These are phyloP conservation scores for Elephas maximus DNA, from an alignment of 2,113 vertebrate species.

Conservation along the genomic window DNA sequence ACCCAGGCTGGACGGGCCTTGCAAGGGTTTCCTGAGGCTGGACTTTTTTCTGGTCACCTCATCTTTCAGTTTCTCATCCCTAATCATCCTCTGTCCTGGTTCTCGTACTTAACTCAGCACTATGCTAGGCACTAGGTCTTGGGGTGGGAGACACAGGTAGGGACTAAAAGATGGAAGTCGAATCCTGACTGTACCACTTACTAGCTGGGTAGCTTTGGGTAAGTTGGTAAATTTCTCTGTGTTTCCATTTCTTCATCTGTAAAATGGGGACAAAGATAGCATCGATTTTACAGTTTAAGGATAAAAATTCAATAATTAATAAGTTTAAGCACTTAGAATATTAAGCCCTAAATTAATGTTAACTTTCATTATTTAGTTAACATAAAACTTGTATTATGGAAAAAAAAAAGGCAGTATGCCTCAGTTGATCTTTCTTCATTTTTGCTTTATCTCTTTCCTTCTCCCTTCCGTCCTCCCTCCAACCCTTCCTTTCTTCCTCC, in stretches of 20 bases:
- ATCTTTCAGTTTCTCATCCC: neutral
- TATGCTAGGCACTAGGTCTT: neutral
- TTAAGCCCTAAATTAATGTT: neutral
- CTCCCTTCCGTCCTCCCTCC: neutral
- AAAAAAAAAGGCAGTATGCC: neutral
- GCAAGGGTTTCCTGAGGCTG: neutral
- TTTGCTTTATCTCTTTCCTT: too few species aligned
- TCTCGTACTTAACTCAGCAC: neutral
- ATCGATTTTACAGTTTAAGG: neutral
- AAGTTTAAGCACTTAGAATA: neutral
- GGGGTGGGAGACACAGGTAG: neutral
- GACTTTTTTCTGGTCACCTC: too few species aligned
- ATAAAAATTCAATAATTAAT: neutral
- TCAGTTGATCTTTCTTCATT: neutral
- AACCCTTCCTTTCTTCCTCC: rapidly evolving
- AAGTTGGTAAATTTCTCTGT: neutral
- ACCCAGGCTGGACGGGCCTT: neutral
- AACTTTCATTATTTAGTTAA: conserved; percentile 5
- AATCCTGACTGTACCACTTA: neutral
- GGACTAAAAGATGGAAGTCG: neutral
- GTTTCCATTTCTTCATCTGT: neutral
- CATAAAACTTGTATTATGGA: neutral
- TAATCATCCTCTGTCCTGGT: neutral
- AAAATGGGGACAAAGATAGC: neutral
- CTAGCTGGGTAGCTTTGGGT: neutral